Evolutionary conservation across 2,888 invertebrate species (phyloP).

Genomic region (Drosophila flavopinicola): DNA sequence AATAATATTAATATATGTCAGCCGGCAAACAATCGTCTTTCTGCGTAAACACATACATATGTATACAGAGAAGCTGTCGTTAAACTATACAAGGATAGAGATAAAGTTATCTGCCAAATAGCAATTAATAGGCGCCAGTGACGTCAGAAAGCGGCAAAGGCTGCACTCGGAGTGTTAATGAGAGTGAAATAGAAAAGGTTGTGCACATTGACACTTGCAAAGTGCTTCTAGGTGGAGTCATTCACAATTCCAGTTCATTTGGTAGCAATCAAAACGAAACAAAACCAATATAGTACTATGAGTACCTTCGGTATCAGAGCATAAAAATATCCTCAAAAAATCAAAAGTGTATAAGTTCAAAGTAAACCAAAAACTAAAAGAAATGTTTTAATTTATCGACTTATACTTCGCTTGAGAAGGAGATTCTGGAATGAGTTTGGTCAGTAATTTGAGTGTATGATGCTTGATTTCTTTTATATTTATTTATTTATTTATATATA

Average conservation of each 20-base stretch:
- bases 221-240: background rate
- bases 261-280: background rate
- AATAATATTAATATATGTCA: conserved; percentile 1
- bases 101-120: conserved; percentile 17
- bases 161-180: conserved; percentile 10
- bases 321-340: background rate
- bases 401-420: too few species aligned
- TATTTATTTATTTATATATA: too few species aligned
- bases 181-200: conserved; percentile 12
- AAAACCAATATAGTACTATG: too few species aligned
- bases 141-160: conserved; percentile 1
- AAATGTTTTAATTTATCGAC: background rate
- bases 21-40: background rate
- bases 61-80: conserved; percentile 11
- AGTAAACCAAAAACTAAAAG: too few species aligned
- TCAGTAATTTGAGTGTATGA: too few species aligned
- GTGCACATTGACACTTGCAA: conserved; percentile 5
- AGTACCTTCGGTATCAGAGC: too few species aligned
- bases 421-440: too few species aligned
- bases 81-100: conserved; percentile 9
- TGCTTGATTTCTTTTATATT: too few species aligned
- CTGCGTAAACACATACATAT: background rate
- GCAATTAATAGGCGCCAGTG: conserved; percentile 1
- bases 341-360: background rate
- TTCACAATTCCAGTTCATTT: background rate